These are phyloP conservation scores for Hafferia zeledoni DNA, from an alignment of 2,797 vertebrate genomes.

Conservation along the genomic window DNA sequence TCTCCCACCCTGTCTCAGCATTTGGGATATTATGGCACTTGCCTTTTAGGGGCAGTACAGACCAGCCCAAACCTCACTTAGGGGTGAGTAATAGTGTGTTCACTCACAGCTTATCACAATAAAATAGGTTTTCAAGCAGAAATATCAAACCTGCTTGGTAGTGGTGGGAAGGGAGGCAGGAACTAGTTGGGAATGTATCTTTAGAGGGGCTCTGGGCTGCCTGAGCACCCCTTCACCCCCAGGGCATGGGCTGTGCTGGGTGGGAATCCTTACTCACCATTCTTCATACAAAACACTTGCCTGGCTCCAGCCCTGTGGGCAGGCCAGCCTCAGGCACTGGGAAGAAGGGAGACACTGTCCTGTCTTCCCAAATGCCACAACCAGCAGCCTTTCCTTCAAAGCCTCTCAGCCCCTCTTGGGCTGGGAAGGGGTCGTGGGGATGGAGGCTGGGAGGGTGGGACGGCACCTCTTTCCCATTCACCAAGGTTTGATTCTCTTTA, in stretches of 20 bases:
- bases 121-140: neutral
- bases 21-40: neutral
- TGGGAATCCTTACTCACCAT: neutral
- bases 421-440: neutral
- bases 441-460: conserved; percentile 21
- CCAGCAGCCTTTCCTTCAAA: neutral
- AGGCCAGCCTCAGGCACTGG: neutral
- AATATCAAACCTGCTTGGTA: neutral
- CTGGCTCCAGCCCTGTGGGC: neutral
- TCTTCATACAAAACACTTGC: neutral
- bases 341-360: neutral
- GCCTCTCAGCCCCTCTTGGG: neutral
- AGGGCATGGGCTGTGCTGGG: neutral
- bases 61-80: neutral
- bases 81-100: neutral
- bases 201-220: neutral
- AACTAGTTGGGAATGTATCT: neutral
- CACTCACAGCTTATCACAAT: neutral
- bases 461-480: conserved; percentile 69
- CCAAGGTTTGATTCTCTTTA: conserved; percentile 77
- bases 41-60: neutral
- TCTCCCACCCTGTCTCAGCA: neutral
- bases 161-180: neutral
- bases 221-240: rapidly evolving
- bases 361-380: neutral